Conservation (phyloP, 2,113 vertebrate species). For the Heterocephalus glaber region DNA sequence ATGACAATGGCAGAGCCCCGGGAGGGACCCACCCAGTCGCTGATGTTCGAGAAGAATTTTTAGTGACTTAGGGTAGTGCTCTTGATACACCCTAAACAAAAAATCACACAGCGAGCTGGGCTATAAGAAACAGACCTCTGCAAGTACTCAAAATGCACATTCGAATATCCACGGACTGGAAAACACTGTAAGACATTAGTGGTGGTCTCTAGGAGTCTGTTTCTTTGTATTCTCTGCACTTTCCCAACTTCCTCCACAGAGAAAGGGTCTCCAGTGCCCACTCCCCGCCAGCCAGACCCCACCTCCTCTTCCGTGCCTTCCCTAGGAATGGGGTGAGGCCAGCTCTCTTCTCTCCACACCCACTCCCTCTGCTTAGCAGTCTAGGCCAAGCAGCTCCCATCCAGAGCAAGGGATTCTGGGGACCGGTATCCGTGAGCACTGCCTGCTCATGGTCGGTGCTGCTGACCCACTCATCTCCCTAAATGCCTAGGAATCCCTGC, state of each 20-base stretch:
- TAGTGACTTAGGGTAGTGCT: background rate
- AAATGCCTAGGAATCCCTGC: fast-evolving
- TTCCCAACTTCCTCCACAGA: background rate
- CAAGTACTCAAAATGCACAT: fast-evolving
- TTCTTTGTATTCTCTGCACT: background rate
- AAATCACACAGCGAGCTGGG: background rate
- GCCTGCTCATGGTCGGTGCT: no score
- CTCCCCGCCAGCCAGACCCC: background rate
- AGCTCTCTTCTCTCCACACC: background rate
- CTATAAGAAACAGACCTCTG: background rate
- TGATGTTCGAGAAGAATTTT: background rate
- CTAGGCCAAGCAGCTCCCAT: background rate
- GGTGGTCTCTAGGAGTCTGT: background rate
- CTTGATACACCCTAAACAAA: background rate
- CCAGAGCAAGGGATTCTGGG: no score
- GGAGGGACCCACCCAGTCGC: fast-evolving
- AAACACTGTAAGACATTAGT: background rate
- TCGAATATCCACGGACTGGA: background rate
- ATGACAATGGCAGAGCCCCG: background rate
- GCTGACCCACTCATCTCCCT: fast-evolving
- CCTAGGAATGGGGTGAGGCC: background rate
- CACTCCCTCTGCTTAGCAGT: background rate
- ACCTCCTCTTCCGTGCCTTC: background rate
- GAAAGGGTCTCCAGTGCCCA: no score
- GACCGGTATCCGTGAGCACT: background rate